A percentile compares a stretch with the other conserved stretches of the same genome.
These are phyloP conservation scores for Cerceris ruficornis DNA, from an alignment of 2,888 invertebrate genomes.

Conservation along the genomic window DNA sequence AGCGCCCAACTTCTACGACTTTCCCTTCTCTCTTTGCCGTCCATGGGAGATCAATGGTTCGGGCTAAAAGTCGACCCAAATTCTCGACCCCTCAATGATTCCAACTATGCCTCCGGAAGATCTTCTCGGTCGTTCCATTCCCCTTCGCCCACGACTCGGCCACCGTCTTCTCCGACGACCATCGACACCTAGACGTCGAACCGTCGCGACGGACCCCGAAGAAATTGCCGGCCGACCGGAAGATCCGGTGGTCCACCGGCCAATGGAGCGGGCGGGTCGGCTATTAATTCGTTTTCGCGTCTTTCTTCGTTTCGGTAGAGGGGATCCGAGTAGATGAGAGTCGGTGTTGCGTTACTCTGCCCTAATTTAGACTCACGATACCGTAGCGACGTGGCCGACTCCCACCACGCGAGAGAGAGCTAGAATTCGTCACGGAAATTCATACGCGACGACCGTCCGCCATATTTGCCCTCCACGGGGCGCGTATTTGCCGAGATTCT, in stretches of 20 bases:
- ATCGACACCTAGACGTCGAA: slow-evolving; percentile 5
- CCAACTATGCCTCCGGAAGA: slow-evolving; percentile 44
- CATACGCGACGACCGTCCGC: slow-evolving; percentile 55
- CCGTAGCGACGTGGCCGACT: slow-evolving; percentile 68
- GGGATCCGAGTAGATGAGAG: slow-evolving; percentile 40
- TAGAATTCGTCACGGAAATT: slow-evolving; percentile 71
- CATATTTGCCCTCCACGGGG: slow-evolving; percentile 6
- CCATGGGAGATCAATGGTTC: slow-evolving; percentile 54
- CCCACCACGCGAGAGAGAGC: slow-evolving; percentile 68
- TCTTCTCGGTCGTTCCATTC: slow-evolving; percentile 25
- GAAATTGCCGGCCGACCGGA: slow-evolving; percentile 23
- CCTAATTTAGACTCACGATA: slow-evolving; percentile 80
- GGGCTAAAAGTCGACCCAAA: slow-evolving; percentile 47
- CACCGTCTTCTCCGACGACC: no score
- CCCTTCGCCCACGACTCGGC: background rate
- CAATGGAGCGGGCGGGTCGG: background rate
- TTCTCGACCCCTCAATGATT: slow-evolving; percentile 38
- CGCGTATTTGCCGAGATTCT: background rate
- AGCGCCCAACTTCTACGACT: background rate
- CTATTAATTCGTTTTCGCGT: slow-evolving; percentile 49
- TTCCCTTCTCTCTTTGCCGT: slow-evolving; percentile 13
- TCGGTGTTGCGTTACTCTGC: slow-evolving; percentile 81
- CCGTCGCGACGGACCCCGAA: slow-evolving; percentile 25
- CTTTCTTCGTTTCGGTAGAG: slow-evolving; percentile 51
- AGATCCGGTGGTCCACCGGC: slow-evolving; percentile 2